Conservation (phyloP, 2,888 invertebrate species). For the Ornithoptera alexandrae region DNA sequence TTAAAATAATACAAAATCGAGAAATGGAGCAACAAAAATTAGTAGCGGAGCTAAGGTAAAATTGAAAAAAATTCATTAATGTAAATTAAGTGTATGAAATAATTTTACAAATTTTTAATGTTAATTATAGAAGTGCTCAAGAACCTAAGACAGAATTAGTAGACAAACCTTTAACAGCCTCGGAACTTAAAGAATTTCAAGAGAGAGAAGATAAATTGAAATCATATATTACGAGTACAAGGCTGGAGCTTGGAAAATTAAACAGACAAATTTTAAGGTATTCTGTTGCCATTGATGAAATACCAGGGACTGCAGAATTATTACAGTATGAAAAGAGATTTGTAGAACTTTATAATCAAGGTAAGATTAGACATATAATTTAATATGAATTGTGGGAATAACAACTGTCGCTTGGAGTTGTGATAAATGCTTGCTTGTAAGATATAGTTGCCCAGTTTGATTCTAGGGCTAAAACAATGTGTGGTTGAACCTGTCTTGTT, state of each 20-base stretch:
- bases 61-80: background rate
- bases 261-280: conserved; percentile 89
- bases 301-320: conserved; percentile 95
- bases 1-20: conserved; percentile 77
- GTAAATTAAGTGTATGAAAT: background rate
- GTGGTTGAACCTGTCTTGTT: too few species aligned
- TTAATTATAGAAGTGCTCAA: conserved; percentile 46
- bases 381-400: background rate
- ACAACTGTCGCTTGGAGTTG: too few species aligned
- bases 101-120: background rate
- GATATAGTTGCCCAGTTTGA: too few species aligned
- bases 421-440: too few species aligned
- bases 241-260: conserved; percentile 87
- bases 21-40: conserved; percentile 60
- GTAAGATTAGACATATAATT: conserved; percentile 55
- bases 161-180: conserved; percentile 61
- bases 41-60: conserved; percentile 59
- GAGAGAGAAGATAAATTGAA: conserved; percentile 66
- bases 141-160: conserved; percentile 52
- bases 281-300: conserved; percentile 93
- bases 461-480: too few species aligned
- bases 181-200: conserved; percentile 63
- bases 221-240: conserved; percentile 55
- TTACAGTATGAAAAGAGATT: conserved; percentile 97
- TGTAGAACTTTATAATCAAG: conserved; percentile 96